Conservation (phyloP, 2,888 invertebrate species). For the Cancer borealis region DNA sequence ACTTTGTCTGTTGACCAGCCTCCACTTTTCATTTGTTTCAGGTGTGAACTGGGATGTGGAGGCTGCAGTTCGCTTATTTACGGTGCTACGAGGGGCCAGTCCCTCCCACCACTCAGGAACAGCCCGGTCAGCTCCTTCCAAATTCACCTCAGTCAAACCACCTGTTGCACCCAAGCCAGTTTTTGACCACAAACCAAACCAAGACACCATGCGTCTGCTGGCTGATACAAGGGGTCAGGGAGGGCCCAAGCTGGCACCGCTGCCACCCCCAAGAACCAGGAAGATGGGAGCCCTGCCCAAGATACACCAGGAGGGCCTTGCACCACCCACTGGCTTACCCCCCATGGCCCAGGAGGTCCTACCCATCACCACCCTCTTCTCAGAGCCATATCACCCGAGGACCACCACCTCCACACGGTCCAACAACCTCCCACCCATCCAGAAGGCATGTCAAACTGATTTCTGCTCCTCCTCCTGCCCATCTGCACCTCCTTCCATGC, state of each 20-base stretch:
- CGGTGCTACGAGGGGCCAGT: conserved; percentile 70
- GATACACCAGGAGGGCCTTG: conserved; percentile 44
- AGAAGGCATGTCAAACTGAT: conserved; percentile 59
- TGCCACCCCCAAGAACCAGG: conserved; percentile 66
- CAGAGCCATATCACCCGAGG: conserved; percentile 62
- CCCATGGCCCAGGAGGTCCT: conserved; percentile 62
- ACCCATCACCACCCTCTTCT: conserved; percentile 52
- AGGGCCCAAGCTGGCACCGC: conserved; percentile 65
- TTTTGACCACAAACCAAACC: conserved; percentile 65
- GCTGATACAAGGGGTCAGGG: conserved; percentile 54
- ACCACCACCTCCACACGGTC: conserved; percentile 14
- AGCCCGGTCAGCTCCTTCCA: conserved; percentile 65
- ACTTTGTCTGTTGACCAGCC: background rate
- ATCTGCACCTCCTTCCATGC: conserved; percentile 57
- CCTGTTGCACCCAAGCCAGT: conserved; percentile 70
- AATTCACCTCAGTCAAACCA: conserved; percentile 63
- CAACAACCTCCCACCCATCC: conserved; percentile 65
- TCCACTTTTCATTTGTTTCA: conserved; percentile 41
- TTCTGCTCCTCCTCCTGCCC: conserved; percentile 57
- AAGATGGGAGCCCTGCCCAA: conserved; percentile 65
- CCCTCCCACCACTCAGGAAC: conserved; percentile 68
- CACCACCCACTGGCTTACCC: conserved; percentile 49
- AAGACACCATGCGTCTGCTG: conserved; percentile 54
- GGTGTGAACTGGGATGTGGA: conserved; percentile 72
- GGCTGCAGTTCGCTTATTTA: conserved; percentile 64